Base-by-base conservation (phyloP, 1,140 invertebrate species). In the Orius insidiosus region DNA sequence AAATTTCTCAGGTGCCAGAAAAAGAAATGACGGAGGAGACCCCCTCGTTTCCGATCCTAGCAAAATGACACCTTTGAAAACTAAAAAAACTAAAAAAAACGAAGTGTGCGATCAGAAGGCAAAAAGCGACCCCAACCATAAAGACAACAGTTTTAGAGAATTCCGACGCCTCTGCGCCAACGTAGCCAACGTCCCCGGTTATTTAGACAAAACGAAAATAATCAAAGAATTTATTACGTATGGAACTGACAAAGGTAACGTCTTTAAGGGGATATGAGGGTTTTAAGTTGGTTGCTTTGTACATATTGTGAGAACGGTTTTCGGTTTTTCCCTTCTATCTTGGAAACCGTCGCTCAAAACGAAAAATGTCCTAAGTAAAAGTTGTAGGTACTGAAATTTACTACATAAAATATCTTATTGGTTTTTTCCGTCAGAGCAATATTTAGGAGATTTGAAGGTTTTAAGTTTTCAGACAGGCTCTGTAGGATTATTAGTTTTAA, bases 191-290 rank as follows among this genome's bases (percentile, higher is more conserved):
- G 75, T 78, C 16, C 71, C 74, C 56, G 82, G 84, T 38, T 90
- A 93, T 57, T 73, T 74, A 8, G 76, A 73, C 7, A 95, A 94
- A 66, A 89, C 83, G 0, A 71, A 74, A 5, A 70, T 80, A 38
- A 65, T 93, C 0, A 69, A 73, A 35, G 66, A 72, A 36, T 75
- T 82, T 52, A 76, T 89, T 42, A 69, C 61, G 0, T 71, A 75
- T 57, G 83, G 83, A 13, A 63, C 65, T 3, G 66, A 71, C 52
- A 71, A 68, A 43, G 60, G 69, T 72, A 53, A 63, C 62, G 30
- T 38, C 6, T 33, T 33, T n/a, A n/a, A n/a, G n/a, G n/a, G n/a
- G n/a, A n/a, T n/a, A n/a, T n/a, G n/a, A n/a, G n/a, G n/a, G n/a
- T n/a, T n/a, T n/a, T n/a, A n/a, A n/a, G n/a, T n/a, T n/a, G n/a